Base-by-base conservation (phyloP, 2,113 vertebrate species). In the Malurus alboscapulatus region DNA sequence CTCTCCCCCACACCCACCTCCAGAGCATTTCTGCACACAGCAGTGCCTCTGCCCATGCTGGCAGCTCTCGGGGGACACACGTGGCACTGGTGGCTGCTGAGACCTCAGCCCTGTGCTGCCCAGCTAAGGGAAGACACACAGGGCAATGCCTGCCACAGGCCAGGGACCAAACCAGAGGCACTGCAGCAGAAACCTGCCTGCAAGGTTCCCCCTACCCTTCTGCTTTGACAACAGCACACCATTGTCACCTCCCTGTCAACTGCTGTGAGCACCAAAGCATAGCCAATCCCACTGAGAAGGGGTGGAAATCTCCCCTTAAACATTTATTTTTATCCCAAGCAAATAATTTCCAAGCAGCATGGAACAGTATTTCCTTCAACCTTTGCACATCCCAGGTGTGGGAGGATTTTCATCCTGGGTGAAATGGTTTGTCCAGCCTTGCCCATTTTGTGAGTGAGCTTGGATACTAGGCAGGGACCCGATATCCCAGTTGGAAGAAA, bases 241-340 rank as follows among this genome's bases (percentile, higher is more conserved):
- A 85, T 17, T 30, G 2, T 14, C 51, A 1, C n/a, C 21, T 84
- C 62, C 61, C 74, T 61, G 42, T 62, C 84, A 92, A 18, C 63
- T 89, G 50, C 68, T 77, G 62, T 51, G 44, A 93, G n/a, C 66
- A 82, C 85, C 66, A 55, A 90, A 78, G 53, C 71, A 12, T 12
- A 55, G 66, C 40, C 58, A 71, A 75, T 63, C 10, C 38, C 36
- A 55, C 16, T 26, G 5, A 14, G 10, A 38, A 48, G 44, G 30
- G 58, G 38, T 53, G n/a, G 44, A 59, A 69, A 72, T 79, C 16
- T 59, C 20, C 19, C 34, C 14, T 38, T 48, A 51, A 50, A 61
- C 16, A 51, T 34, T 12, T 26, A 12, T 24, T 55, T 68, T 63
- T 65, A 42, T 59, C 48, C 30, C 42, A 62, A 45, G 19, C 7